phyloP scores from a whole-genome alignment of 1,140 invertebrate species.

The Heliothis virescens region DNA sequence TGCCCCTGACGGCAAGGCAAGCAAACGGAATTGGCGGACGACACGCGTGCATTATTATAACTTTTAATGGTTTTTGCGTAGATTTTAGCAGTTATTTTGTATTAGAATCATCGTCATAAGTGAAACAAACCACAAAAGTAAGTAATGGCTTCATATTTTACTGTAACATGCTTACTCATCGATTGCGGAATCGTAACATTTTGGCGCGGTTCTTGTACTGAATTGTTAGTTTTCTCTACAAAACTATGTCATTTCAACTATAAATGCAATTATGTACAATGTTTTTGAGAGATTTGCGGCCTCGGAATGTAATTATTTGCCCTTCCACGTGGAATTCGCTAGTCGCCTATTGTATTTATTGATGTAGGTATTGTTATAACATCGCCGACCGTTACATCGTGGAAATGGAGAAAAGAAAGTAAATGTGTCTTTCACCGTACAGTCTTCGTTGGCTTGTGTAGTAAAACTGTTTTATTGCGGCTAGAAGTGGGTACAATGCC shows the following conservation, averaged over 20 bases:
- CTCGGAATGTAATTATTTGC: background rate
- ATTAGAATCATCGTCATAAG: background rate
- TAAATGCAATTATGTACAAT: background rate
- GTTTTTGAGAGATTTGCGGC: background rate
- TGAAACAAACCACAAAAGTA: background rate
- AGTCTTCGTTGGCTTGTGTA: background rate
- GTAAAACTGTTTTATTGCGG: background rate
- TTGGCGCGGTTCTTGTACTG: slow-evolving; percentile 32
- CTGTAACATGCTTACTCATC: slow-evolving; percentile 2
- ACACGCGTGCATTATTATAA: slow-evolving; percentile 32
- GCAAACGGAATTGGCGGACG: slow-evolving; percentile 12
- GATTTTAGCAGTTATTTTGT: slow-evolving; percentile 7
- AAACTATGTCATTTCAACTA: background rate
- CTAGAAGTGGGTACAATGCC: background rate
- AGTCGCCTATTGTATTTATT: slow-evolving; percentile 27
- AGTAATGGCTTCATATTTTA: slow-evolving; percentile 8
- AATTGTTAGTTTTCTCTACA: background rate
- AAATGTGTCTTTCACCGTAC: background rate
- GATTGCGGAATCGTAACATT: slow-evolving; percentile 16
- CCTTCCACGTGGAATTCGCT: slow-evolving; percentile 26
- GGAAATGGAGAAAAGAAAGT: slow-evolving; percentile 37
- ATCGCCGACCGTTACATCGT: slow-evolving; percentile 32
- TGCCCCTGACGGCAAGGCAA: no score
- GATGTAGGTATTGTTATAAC: slow-evolving; percentile 33
- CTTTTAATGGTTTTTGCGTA: slow-evolving; percentile 2